Evolutionary conservation across 1,140 invertebrate genomes (phyloP), one percentile per base, ranked within the genome.

Genomic region (Pogonomyrmex californicus): DNA sequence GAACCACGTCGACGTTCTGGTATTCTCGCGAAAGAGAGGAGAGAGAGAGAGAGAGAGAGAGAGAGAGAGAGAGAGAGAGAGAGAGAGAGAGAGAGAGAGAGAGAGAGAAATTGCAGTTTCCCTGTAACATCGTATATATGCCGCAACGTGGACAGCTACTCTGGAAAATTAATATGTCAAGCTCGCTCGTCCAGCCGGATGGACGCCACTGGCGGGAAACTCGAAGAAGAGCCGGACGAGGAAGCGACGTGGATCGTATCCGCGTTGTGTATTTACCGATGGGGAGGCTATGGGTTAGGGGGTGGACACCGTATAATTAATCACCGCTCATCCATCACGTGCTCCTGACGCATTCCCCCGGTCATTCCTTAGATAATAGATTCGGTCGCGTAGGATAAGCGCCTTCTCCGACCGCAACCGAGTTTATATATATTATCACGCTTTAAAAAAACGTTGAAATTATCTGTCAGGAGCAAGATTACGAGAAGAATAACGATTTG

Each of bases 241-340:
- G 86, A 91, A 88, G 66, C 87, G 81, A 54, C 68, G 78, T 81
- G 62, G 87, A 88, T 88, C 88, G 82, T 68, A 75, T 66, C 87
- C 60, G 30, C 56, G 58, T 78, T 73, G 58, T 58, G 79, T 92
- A 86, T 93, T 93, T 92, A 87, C 91, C 76, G 71, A 87, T 47
- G 49, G 86, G 87, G 73, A 10, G 86, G 75, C 83, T 66, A 58
- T 77, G 38, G 62, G 76, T 65, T 54, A 66, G 86, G 76, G 86
- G 86, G 51, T 83, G 91, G 92, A 93, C 93, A 91, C 83, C 91
- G 86, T 92, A 94, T 94, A 93, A 94, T 94, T 94, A 94, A 94
- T 94, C 91, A 92, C 92, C 90, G 89, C 86, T 94, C 92, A 94
- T 94, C 93, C 89, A 94, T 94, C 94, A 94, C 79, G 79, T 76